These are phyloP conservation scores for Corvus moneduloides DNA, from an alignment of 2,113 vertebrate species.

Conservation along the genomic window DNA sequence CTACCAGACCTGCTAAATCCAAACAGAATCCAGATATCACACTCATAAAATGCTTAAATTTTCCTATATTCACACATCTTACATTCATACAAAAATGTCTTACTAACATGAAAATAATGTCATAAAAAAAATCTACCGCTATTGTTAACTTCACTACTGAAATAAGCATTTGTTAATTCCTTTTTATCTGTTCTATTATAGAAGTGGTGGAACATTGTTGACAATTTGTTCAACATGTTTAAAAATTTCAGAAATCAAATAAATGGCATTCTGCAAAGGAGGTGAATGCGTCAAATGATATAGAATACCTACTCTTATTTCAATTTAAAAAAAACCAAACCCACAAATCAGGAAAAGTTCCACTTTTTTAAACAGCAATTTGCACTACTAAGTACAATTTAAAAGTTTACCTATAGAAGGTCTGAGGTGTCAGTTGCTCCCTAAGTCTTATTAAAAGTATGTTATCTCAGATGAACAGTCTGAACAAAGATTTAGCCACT, in stretches of 20 bases:
- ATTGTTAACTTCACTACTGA: background rate
- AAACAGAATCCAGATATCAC: background rate
- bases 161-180: rapidly evolving
- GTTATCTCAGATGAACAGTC: background rate
- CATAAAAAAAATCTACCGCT: background rate
- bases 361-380: background rate
- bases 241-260: background rate
- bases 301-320: background rate
- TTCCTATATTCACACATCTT: background rate
- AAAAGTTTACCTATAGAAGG: background rate
- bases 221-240: background rate
- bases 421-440: background rate
- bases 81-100: background rate
- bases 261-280: background rate
- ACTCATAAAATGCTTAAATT: background rate
- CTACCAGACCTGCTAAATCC: background rate
- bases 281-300: background rate
- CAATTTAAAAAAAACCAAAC: background rate
- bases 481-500: background rate
- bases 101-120: background rate
- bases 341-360: background rate
- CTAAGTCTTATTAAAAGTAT: background rate
- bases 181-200: background rate
- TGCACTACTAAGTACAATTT: background rate
- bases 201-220: background rate